phyloP scores from a whole-genome alignment of 2,797 vertebrate genomes.

The Sebastes umbrosus region DNA sequence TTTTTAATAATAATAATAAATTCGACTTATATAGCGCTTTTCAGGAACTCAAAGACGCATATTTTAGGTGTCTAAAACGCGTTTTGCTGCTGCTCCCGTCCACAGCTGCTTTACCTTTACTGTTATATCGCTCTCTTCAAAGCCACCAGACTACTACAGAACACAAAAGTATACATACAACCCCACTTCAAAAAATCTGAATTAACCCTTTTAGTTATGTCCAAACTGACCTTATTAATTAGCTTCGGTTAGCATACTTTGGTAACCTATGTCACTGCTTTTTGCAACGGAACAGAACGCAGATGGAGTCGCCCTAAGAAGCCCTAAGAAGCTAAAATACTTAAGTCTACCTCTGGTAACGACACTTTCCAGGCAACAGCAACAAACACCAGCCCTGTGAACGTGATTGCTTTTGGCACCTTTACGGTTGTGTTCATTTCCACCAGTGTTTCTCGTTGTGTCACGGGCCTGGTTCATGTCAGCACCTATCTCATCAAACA shows the following conservation, averaged over 20 bases:
- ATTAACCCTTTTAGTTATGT: too few species aligned
- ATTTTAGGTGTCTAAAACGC: too few species aligned
- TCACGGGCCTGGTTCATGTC: neutral
- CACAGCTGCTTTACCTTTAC: too few species aligned
- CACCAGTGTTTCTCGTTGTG: neutral
- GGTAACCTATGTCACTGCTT: neutral
- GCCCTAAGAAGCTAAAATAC: neutral
- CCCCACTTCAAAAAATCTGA: too few species aligned
- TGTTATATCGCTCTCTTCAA: too few species aligned
- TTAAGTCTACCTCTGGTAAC: neutral
- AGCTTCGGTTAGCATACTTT: neutral
- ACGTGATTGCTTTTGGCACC: neutral
- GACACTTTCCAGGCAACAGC: neutral
- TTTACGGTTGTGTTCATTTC: neutral
- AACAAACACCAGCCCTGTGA: neutral
- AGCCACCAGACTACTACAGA: too few species aligned
- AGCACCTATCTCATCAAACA: neutral
- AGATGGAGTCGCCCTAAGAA: neutral
- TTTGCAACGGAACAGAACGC: neutral
- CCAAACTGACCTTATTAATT: too few species aligned
- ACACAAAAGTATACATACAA: too few species aligned
- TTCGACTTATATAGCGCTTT: too few species aligned
- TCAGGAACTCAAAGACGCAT: too few species aligned
- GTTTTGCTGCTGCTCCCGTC: too few species aligned
- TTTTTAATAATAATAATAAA: too few species aligned